Conservation (phyloP, 2,888 invertebrate genomes). For the Ecdyonurus torrentis region DNA sequence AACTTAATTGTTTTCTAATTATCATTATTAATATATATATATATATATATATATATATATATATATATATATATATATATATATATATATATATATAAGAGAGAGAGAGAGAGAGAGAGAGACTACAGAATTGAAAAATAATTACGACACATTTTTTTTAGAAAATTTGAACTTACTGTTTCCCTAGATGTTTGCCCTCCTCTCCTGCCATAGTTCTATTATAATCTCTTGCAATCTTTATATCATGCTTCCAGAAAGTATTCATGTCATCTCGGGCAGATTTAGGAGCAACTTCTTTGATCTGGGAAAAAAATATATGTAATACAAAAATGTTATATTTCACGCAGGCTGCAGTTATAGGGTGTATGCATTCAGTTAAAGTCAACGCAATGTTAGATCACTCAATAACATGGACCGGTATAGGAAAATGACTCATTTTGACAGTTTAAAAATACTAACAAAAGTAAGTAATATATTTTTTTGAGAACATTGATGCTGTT, state of each 20-base stretch:
- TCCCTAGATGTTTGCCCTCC: slow-evolving; percentile 21
- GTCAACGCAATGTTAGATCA: too few species aligned
- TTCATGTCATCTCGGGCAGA: slow-evolving; percentile 17
- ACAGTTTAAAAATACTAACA: too few species aligned
- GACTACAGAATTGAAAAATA: too few species aligned
- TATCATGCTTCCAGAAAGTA: slow-evolving; percentile 45
- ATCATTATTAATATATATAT: too few species aligned
- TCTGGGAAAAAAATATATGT: slow-evolving; percentile 19
- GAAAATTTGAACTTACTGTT: slow-evolving; percentile 14
- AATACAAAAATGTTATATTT: too few species aligned
- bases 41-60: not conserved
- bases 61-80: not conserved
- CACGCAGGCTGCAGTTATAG: too few species aligned
- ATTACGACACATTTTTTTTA: not conserved
- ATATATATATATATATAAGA: not conserved
- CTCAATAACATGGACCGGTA: too few species aligned
- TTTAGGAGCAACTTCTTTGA: slow-evolving; percentile 30
- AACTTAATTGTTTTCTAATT: too few species aligned
- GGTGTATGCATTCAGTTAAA: too few species aligned
- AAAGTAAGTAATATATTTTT: too few species aligned
- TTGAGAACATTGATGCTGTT: too few species aligned
- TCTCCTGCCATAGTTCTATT: slow-evolving; percentile 28
- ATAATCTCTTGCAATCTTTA: slow-evolving; percentile 39
- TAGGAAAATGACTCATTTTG: too few species aligned
- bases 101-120: not conserved